phyloP scores from a whole-genome alignment of 2,113 vertebrate genomes.

The Raphicerus campestris region DNA sequence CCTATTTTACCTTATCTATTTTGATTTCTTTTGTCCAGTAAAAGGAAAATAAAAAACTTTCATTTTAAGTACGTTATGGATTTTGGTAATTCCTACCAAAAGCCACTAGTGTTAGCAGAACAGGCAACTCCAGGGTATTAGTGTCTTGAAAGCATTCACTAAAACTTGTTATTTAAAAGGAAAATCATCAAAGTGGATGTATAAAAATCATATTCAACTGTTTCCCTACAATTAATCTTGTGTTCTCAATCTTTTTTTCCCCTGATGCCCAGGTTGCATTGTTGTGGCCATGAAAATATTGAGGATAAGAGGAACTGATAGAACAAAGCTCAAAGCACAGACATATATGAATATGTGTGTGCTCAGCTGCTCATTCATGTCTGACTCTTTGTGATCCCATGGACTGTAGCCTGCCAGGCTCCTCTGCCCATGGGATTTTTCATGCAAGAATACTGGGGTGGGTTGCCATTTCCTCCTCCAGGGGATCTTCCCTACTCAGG shows the following conservation, averaged over 20 bases:
- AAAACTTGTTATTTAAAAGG: not conserved
- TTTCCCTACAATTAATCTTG: not conserved
- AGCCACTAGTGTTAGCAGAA: not conserved
- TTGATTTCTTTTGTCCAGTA: not conserved
- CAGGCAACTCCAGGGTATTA: not conserved
- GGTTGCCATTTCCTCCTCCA: not conserved
- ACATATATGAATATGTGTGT: not conserved
- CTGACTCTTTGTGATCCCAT: not conserved
- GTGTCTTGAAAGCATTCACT: not conserved
- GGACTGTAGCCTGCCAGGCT: not conserved
- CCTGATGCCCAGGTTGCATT: not conserved
- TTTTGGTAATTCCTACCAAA: not conserved
- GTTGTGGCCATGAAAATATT: not conserved
- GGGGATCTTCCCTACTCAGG: not conserved
- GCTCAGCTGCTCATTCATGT: not conserved
- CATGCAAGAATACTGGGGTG: not conserved
- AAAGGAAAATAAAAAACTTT: constrained; percentile 8
- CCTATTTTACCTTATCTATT: not conserved
- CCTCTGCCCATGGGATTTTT: not conserved
- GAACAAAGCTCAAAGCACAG: not conserved
- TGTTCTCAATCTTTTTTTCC: not conserved
- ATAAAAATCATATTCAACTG: not conserved
- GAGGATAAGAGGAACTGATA: not conserved
- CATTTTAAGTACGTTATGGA: not conserved
- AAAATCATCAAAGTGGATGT: not conserved